Base-by-base conservation (phyloP, 2,113 vertebrate species). In the Nothobranchius furzeri region DNA sequence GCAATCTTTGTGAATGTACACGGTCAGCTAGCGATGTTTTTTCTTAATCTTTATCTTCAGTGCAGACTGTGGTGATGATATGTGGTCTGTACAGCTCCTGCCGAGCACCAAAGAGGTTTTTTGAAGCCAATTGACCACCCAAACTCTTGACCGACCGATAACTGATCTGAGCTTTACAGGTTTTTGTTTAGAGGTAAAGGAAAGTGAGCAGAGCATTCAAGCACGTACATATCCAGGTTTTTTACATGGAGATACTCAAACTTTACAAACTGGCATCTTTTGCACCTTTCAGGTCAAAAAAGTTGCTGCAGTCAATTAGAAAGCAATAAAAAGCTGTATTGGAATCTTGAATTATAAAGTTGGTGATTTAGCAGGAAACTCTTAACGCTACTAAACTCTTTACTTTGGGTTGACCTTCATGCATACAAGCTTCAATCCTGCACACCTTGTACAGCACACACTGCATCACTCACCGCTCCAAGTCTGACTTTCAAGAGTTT, bases 111-210 rank as follows among this genome's bases (percentile, higher is more conserved):
- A 37, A 53, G 73, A 59, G 68, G 60, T 56, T 37, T 52, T 40
- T 49, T 69, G 62, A 82, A 62, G 57, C 66, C 57, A 3, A 75
- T 78, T 81, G 67, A 76, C 73, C 78, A 76, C 68, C 64, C 64
- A 76, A 81, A 84, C 40, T n/a, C 51, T 0, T 45, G 55, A 56
- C 70, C 56, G 55, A 55, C 71, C 45, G 11, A 17, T 58, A 30
- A 51, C 71, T 75, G 70, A 72, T 72, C 67, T 72, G 59, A 77
- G 73, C 57, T 73, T 64, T 56, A 64, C 54, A 51, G 35, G 14
- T 42, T 37, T 55, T 64, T 68, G 43, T 42, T 58, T 24, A 5
- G 37, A 30, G 37, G 45, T 35, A 50, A 52, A n/a, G 14, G n/a
- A 67, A 15, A 78, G 47, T 13, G 46, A 59, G n/a, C 37, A 55